phyloP scores from a whole-genome alignment of 2,113 vertebrate species.

The Cnemophilus loriae region DNA sequence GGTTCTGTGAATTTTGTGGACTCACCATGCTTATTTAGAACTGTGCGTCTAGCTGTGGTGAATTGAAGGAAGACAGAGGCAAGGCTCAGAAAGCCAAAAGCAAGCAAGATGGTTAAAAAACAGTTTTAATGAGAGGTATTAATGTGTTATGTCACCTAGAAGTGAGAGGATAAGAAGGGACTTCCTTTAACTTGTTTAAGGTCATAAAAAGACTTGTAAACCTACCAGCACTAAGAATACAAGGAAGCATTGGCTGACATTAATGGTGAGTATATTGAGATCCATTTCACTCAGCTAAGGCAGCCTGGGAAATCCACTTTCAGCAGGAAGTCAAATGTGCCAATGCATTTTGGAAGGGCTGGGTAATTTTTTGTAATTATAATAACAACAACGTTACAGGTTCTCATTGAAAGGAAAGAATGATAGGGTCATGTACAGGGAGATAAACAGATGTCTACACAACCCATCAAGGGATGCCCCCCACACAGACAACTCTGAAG shows the following conservation, averaged over 20 bases:
- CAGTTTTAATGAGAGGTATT: neutral
- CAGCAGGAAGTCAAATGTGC: neutral
- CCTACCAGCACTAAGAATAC: neutral
- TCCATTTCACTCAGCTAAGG: neutral
- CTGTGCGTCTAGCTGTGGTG: neutral
- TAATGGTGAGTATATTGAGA: neutral
- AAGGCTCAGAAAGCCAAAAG: neutral
- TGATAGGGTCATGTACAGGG: neutral
- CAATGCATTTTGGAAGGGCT: neutral
- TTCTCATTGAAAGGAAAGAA: neutral
- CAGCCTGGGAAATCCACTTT: neutral
- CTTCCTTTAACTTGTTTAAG: neutral
- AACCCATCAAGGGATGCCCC: neutral
- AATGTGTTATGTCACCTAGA: neutral
- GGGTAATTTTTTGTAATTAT: neutral
- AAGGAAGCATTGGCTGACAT: neutral
- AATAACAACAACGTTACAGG: neutral
- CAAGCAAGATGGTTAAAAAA: conserved; percentile 1
- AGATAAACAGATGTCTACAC: neutral
- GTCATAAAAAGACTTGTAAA: conserved; percentile 25
- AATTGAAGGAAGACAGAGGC: neutral
- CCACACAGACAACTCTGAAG: neutral
- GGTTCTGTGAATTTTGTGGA: neutral
- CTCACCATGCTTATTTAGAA: neutral
- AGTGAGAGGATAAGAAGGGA: neutral